A percentile compares a stretch with the other conserved stretches of the same genome.
These are phyloP conservation scores for Planiliza haematocheilus DNA, from an alignment of 2,113 vertebrate genomes.

Conservation along the genomic window DNA sequence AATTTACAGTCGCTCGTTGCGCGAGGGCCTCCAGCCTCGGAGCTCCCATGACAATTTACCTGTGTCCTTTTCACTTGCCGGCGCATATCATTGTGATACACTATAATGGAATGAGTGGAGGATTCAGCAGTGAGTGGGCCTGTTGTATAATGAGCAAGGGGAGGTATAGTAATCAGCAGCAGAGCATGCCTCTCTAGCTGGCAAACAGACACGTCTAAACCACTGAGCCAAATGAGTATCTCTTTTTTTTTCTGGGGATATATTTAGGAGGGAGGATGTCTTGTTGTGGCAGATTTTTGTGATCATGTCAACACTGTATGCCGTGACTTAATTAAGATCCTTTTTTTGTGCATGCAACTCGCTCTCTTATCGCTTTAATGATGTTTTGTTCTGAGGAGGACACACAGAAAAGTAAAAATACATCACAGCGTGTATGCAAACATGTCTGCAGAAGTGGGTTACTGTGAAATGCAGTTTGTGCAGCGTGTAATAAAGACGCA, in stretches of 20 bases:
- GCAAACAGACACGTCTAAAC: conserved; percentile 19
- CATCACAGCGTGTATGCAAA: conserved; percentile 5
- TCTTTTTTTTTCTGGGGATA: conserved; percentile 5
- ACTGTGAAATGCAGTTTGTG: not conserved
- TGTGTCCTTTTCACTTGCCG: conserved; percentile 68
- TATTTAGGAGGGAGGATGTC: conserved; percentile 21
- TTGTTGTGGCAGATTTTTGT: conserved; percentile 16
- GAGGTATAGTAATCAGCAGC: conserved; percentile 50
- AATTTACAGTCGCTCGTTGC: conserved; percentile 65
- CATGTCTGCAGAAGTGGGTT: conserved; percentile 1
- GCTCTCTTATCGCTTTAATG: conserved; percentile 6
- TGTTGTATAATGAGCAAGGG: conserved; percentile 60
- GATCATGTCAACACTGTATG: not conserved
- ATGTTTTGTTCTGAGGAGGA: not conserved
- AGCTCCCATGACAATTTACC: conserved; percentile 72
- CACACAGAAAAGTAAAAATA: not conserved
- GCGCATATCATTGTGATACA: conserved; percentile 59
- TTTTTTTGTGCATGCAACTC: conserved; percentile 13
- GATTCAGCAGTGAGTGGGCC: conserved; percentile 23
- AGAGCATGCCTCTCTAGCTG: conserved; percentile 27
- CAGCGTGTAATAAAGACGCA: not conserved
- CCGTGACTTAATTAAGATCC: conserved; percentile 29
- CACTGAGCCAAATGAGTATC: conserved; percentile 26
- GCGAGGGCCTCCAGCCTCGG: conserved; percentile 51
- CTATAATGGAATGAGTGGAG: conserved; percentile 42